Evolutionary conservation across 2,797 vertebrate species (phyloP).

Genomic region (Rousettus madagascariensis): DNA sequence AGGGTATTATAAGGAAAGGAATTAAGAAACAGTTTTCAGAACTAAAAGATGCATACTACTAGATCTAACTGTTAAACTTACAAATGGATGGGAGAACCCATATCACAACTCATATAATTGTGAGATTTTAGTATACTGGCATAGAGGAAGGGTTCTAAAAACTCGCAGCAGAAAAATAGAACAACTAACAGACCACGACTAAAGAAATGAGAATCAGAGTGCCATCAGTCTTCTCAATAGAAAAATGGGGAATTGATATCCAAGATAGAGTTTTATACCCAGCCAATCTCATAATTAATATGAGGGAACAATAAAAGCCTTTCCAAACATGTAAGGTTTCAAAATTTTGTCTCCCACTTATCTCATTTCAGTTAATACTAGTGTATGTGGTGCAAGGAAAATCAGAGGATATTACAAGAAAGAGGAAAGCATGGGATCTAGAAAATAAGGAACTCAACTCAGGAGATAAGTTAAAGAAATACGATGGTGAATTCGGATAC

Average conservation of each 20-base stretch:
- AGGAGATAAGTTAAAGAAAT: neutral
- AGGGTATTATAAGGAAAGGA: neutral
- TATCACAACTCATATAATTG: neutral
- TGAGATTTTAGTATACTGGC: neutral
- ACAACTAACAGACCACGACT: neutral
- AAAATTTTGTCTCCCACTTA: neutral
- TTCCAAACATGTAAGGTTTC: neutral
- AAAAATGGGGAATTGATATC: neutral
- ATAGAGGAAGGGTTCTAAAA: neutral
- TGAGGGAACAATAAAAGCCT: neutral
- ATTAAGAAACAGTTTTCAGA: neutral
- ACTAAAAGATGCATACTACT: neutral
- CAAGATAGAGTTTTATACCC: neutral
- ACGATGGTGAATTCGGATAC: neutral
- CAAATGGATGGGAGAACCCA: neutral
- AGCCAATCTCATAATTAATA: neutral
- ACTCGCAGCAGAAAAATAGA: neutral
- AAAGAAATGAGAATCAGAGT: neutral
- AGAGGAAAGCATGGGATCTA: neutral
- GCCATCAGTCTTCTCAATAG: neutral
- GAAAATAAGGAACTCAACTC: neutral
- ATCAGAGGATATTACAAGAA: neutral
- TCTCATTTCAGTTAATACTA: neutral
- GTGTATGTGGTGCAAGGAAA: neutral
- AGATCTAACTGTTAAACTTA: neutral